Base-by-base conservation (phyloP, 2,113 vertebrate species). In the Oceanites oceanicus region DNA sequence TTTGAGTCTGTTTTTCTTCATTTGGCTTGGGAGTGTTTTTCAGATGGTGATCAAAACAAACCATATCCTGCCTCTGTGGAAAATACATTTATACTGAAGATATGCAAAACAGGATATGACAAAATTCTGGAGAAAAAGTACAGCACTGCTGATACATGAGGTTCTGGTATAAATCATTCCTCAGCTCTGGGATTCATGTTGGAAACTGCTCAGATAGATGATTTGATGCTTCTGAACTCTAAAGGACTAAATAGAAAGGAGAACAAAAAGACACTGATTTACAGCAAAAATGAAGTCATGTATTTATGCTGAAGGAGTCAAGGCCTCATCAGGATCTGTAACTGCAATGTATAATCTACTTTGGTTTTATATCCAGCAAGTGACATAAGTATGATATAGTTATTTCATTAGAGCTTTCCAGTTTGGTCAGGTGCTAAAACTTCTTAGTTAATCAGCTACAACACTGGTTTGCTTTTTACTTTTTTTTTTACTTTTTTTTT, bases 101-200 rank as follows among this genome's bases (percentile, higher is more conserved):
- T 96, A 97, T 76, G 93, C 95, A 97, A 96, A 97, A 96, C 97
- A 97, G 93, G 95, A 96, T 97, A 94, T 94, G 95, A 96, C 94
- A 97, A 97, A 93, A 96, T 91, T 91, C 72, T 96, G 93, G 95
- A 96, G 67, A 65, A 76, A 96, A 93, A 96, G 44, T 90, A 78
- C 78, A 90, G 74, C 26, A 22, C 55, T 78, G n/a, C 93, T 95
- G 95, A 92, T 96, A 92, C 86, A 88, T 49, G 56, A 58, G 34
- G 95, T 92, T 97, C 96, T 97, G 96, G 95, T 92, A 97, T 96
- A 96, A 96, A 97, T 97, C 95, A 96, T 85, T 73, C 63, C 58
- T 86, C 75, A 88, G 86, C 86, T 82, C 83, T 96, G 93, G 88
- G 96, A 95, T 94, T 94, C 74, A 32, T 78, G 49, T 36, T 94